A percentile compares a stretch with the other conserved stretches of the same genome.
Conservation (phyloP, 2,113 vertebrate genomes). For the Morone saxatilis region DNA sequence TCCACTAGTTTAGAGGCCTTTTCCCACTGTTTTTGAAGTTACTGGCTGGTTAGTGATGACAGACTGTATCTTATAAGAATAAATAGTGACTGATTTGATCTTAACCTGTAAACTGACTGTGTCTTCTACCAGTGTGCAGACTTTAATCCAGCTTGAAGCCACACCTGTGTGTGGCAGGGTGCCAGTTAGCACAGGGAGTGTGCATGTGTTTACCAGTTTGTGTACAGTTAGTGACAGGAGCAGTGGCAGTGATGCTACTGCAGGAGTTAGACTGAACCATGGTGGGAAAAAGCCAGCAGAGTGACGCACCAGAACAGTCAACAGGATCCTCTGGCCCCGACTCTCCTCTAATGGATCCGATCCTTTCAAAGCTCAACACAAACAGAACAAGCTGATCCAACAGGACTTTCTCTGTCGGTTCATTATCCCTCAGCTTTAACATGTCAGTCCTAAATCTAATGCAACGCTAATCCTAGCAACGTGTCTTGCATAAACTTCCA, state of each 20-base stretch:
- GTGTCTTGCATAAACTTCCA: slow-evolving; percentile 50
- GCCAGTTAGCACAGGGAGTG: slow-evolving; percentile 78
- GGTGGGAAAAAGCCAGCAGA: slow-evolving; percentile 3
- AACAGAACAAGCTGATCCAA: slow-evolving; percentile 44
- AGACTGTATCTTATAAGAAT: background rate
- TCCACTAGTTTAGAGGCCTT: background rate
- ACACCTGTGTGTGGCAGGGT: slow-evolving; percentile 75
- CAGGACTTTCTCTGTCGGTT: slow-evolving; percentile 25
- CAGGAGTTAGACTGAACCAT: background rate
- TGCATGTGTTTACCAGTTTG: slow-evolving; percentile 56
- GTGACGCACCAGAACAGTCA: background rate
- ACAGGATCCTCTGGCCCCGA: background rate
- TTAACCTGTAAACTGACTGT: background rate
- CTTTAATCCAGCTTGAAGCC: slow-evolving; percentile 61
- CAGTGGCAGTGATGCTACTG: slow-evolving; percentile 28
- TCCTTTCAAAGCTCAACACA: slow-evolving; percentile 36
- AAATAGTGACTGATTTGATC: background rate
- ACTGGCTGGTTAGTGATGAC: background rate
- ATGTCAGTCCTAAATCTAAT: background rate
- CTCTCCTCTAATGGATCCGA: slow-evolving; percentile 16
- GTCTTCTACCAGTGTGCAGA: slow-evolving; percentile 10
- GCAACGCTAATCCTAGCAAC: slow-evolving; percentile 20
- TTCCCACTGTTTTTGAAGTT: background rate
- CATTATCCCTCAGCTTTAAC: slow-evolving; percentile 19
- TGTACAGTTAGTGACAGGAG: slow-evolving; percentile 23